Base-by-base conservation (phyloP, 2,797 vertebrate species). In the Pangasius krempfi region DNA sequence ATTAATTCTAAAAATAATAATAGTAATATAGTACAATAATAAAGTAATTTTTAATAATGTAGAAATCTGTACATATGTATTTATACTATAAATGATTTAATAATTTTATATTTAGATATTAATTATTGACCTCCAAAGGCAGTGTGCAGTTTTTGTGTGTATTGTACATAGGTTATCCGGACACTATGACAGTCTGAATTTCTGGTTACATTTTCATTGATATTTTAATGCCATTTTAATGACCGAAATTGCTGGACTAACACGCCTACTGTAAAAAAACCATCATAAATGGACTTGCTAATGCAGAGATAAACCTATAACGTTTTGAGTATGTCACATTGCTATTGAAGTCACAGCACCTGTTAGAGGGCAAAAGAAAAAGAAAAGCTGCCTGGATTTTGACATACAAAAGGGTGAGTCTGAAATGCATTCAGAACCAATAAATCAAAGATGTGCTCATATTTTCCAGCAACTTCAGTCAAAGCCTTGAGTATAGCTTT, bases 381-480 rank as follows among this genome's bases (percentile, higher is more conserved):
- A 68, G 44, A 22, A 52, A 84, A 52, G 27, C 62, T 52, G 82
- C 16, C 62, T 84, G 62, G 82, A 68, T 68, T 68, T 68, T 33
- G 25, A 84, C 27, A 33, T 52, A 52, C 62, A 84, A 50, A 84
- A 22, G 13, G n/a, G 16, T 16, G 16, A 1, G 3, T 47, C 54
- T 62, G 85, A 76, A 76, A n/a, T 25, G 56, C 25, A 12, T 86
- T 78, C 40, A 37, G 40, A 62, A 60, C 0, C 22, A 79, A 86
- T 86, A 66, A 86, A 86, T 86, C 58, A 66, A 18, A 9, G 9
- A 66, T 52, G 44, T 47, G 68, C 60, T 87, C 86, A 73, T 80
- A 60, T 76, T 86, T 78, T 86, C 85, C 85, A 86, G 85, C 33
- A 50, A 86, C 72, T 44, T 76, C 52, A 73, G 54, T 44, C 84